Conservation (phyloP, 2,797 vertebrate genomes). For the Sebastes oblongus region DNA sequence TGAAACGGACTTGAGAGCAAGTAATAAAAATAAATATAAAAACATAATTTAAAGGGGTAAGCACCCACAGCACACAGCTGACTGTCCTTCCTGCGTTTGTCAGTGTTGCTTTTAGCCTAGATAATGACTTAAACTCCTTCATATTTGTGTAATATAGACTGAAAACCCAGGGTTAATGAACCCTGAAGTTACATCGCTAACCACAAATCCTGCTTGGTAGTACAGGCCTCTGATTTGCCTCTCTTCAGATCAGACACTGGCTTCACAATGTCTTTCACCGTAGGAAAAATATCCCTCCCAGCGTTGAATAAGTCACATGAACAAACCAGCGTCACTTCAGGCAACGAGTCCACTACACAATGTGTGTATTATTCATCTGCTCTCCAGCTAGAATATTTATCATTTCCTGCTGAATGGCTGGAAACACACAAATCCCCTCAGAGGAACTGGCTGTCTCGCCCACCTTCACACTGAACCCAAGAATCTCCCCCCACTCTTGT, state of each 20-base stretch:
- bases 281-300: conserved; percentile 51
- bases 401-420: conserved; percentile 61
- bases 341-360: conserved; percentile 39
- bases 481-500: conserved; percentile 49
- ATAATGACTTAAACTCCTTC: too few relatives aligned
- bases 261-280: conserved; percentile 44
- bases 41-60: too few relatives aligned
- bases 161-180: too few relatives aligned
- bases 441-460: conserved; percentile 34
- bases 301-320: conserved; percentile 56
- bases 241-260: conserved; percentile 29
- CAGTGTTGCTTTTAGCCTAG: too few relatives aligned
- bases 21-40: too few relatives aligned
- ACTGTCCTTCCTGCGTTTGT: too few relatives aligned
- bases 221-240: conserved; percentile 6
- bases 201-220: too few relatives aligned
- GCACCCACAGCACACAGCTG: rapidly evolving
- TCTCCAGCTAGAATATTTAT: conserved; percentile 49
- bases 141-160: too few relatives aligned
- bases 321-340: conserved; percentile 54
- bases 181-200: too few relatives aligned
- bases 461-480: conserved; percentile 39
- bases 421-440: conserved; percentile 32
- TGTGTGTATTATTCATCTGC: conserved; percentile 60
- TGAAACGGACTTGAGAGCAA: too few relatives aligned